A percentile compares a stretch with the other conserved stretches of the same genome.
Evolutionary conservation across 2,113 vertebrate species (phyloP).

Genomic region (Oryzias celebensis): DNA sequence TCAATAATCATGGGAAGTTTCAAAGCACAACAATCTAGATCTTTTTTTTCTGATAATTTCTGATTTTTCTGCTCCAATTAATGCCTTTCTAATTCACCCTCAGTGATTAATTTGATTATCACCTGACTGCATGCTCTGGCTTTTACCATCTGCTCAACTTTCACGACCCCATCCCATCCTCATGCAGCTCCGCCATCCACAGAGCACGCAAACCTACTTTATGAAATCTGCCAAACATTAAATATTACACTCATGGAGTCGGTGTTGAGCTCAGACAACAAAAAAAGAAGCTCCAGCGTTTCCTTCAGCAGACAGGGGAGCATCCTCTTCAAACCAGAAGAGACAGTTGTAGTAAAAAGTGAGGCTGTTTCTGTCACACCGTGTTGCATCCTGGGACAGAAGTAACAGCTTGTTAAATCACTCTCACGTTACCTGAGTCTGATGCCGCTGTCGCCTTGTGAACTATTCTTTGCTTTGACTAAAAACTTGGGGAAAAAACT

Average conservation of each 20-base stretch:
- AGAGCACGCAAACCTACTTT: background rate
- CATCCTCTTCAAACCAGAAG: too few relatives aligned
- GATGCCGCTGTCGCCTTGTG: too few relatives aligned
- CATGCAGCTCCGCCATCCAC: background rate
- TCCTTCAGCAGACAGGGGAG: background rate
- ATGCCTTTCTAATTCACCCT: background rate
- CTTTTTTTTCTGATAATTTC: background rate
- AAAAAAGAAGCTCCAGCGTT: background rate
- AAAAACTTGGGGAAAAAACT: too few relatives aligned
- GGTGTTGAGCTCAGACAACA: background rate
- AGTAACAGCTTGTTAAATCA: too few relatives aligned
- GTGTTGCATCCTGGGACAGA: too few relatives aligned
- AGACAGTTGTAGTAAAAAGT: too few relatives aligned
- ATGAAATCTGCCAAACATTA: background rate
- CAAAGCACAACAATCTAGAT: constrained; percentile 7
- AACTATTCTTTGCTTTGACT: too few relatives aligned
- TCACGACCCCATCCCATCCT: background rate
- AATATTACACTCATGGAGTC: background rate
- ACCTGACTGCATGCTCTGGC: background rate
- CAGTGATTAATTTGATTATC: constrained; percentile 7
- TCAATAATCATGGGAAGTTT: constrained; percentile 26
- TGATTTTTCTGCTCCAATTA: constrained; percentile 5
- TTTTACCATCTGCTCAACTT: background rate
- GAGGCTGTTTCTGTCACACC: too few relatives aligned
- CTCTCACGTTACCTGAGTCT: too few relatives aligned